These are phyloP conservation scores for Ophioninae sp. DNA, from an alignment of 2,888 invertebrate species.

Conservation along the genomic window DNA sequence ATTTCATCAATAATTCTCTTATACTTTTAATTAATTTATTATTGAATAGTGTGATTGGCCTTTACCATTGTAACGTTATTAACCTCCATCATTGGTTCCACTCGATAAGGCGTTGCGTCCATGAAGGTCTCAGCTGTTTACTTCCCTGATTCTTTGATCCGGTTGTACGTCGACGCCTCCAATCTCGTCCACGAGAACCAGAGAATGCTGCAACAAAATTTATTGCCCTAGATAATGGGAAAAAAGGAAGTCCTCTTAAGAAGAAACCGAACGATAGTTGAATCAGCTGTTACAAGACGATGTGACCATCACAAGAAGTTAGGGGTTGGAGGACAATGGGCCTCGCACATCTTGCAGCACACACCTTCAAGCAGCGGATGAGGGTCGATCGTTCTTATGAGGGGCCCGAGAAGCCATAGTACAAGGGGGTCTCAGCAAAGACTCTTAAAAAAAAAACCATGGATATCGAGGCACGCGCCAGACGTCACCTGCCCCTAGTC, in stretches of 20 bases:
- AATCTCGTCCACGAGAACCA: neutral
- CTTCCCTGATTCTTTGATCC: constrained; percentile 1
- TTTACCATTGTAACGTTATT: neutral
- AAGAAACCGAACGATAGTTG: constrained; percentile 15
- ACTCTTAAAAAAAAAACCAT: constrained; percentile 58
- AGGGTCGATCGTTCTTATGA: constrained; percentile 47
- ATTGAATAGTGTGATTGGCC: neutral
- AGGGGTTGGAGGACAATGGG: constrained; percentile 50
- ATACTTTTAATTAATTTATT: no score
- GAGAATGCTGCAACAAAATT: constrained; percentile 9
- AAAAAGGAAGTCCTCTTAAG: constrained; percentile 23
- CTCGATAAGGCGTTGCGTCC: neutral
- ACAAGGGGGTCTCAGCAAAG: constrained; percentile 52
- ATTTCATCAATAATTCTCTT: no score
- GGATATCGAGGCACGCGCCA: constrained; percentile 78
- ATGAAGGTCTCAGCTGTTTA: constrained; percentile 5
- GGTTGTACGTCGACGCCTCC: neutral
- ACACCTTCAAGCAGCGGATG: constrained; percentile 41
- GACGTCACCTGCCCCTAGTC: constrained; percentile 73
- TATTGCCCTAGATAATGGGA: constrained; percentile 36
- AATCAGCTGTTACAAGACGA: constrained; percentile 49
- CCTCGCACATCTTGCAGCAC: constrained; percentile 53
- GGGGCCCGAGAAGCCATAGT: constrained; percentile 26
- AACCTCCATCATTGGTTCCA: neutral
- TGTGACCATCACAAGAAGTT: constrained; percentile 31